A percentile compares a stretch with the other conserved stretches of the same genome.
These are phyloP conservation scores for Oplegnathus fasciatus DNA, from an alignment of 2,113 vertebrate genomes.

Conservation along the genomic window DNA sequence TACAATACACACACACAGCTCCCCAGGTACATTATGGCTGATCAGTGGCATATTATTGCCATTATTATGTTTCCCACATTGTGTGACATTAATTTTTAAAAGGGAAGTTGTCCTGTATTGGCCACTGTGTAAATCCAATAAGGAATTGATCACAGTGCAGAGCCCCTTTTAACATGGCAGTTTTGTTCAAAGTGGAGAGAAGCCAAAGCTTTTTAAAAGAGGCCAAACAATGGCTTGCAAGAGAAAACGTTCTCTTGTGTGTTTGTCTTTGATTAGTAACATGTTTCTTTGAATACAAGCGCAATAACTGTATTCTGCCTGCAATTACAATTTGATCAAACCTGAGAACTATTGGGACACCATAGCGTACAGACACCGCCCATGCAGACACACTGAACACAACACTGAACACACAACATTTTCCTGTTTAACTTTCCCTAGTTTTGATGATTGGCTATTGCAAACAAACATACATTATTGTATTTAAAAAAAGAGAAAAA, in stretches of 20 bases:
- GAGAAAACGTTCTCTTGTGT: not conserved
- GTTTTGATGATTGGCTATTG: not conserved
- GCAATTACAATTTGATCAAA: not conserved
- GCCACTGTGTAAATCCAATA: slow-evolving; percentile 44
- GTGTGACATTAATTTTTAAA: slow-evolving; percentile 40
- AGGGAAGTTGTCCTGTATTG: slow-evolving; percentile 24
- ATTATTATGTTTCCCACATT: slow-evolving; percentile 37
- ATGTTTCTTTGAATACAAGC: not conserved
- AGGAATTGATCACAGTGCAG: slow-evolving; percentile 20
- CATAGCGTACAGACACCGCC: not conserved
- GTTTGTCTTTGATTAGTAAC: not conserved
- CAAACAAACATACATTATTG: not conserved
- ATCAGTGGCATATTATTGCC: slow-evolving; percentile 51
- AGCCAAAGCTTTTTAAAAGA: slow-evolving; percentile 11
- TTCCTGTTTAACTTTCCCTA: not conserved
- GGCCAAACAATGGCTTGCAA: not conserved
- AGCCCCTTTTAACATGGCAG: slow-evolving; percentile 24
- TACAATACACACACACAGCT: slow-evolving; percentile 9
- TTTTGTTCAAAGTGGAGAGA: slow-evolving; percentile 31
- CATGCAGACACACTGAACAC: not conserved
- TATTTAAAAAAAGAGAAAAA: not conserved
- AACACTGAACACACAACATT: too few species aligned
- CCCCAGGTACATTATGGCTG: slow-evolving; percentile 30
- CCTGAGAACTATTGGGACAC: not conserved
- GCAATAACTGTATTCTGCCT: not conserved